Evolutionary conservation across 2,797 vertebrate species (phyloP).

Genomic region (Coluber constrictor): DNA sequence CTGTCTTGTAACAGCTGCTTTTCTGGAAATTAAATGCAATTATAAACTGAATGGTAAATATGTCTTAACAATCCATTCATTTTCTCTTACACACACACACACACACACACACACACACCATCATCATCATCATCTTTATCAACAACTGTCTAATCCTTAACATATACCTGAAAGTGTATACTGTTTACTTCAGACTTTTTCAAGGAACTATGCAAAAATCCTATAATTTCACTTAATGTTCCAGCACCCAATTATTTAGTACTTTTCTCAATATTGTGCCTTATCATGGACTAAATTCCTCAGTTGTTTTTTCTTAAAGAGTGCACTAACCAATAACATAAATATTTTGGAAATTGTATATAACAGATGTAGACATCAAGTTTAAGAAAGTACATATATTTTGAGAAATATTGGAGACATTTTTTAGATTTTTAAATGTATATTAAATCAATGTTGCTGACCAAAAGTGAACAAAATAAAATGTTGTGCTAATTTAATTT

Average conservation of each 20-base stretch:
- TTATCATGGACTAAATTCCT: neutral
- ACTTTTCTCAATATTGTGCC: neutral
- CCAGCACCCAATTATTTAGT: neutral
- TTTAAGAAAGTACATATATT: neutral
- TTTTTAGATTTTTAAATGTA: neutral
- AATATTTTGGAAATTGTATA: slow-evolving; percentile 16
- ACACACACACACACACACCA: neutral
- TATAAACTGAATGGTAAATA: neutral
- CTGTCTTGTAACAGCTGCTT: slow-evolving; percentile 1
- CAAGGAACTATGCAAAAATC: neutral
- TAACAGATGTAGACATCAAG: neutral
- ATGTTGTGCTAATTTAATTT: neutral
- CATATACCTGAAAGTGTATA: neutral
- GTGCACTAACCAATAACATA: slow-evolving; percentile 16
- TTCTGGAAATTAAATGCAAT: neutral
- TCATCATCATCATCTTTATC: neutral
- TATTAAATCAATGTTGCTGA: neutral
- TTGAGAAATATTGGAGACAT: neutral
- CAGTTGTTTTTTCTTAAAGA: neutral
- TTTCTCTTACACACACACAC: neutral
- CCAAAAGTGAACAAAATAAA: slow-evolving; percentile 25
- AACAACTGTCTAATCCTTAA: neutral
- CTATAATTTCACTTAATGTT: neutral
- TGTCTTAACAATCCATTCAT: neutral
- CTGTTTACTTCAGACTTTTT: neutral